Evolutionary conservation across 2,888 invertebrate species (phyloP).

Genomic region (Hirtodrosophila alboralis): DNA sequence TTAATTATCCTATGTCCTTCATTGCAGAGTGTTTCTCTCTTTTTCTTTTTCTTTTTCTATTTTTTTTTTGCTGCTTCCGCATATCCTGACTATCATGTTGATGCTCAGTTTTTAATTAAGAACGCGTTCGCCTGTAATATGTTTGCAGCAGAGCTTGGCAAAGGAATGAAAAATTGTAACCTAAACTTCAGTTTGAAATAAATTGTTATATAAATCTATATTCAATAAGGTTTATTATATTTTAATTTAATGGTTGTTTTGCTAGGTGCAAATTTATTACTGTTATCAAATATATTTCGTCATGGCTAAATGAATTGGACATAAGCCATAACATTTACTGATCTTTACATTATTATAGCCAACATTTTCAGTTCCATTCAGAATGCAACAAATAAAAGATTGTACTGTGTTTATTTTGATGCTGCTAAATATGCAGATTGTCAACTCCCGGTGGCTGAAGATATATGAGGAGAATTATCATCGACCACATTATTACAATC

Average conservation of each 20-base stretch:
- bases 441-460: constrained; percentile 26
- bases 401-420: constrained; percentile 6
- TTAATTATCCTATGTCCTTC: constrained; percentile 66
- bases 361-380: constrained; percentile 3
- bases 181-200: too few relatives aligned
- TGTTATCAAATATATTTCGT: neutral
- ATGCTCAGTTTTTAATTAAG: constrained; percentile 19
- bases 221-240: too few relatives aligned
- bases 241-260: too few relatives aligned
- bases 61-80: constrained; percentile 17
- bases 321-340: neutral
- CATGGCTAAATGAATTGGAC: neutral
- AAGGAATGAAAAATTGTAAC: neutral
- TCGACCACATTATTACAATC: constrained; percentile 51
- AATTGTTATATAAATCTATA: too few relatives aligned
- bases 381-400: constrained; percentile 19
- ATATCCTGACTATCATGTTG: constrained; percentile 23
- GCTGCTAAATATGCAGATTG: neutral
- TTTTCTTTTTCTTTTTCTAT: constrained; percentile 15
- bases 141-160: neutral
- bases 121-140: neutral
- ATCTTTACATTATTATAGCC: neutral
- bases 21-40: constrained; percentile 11
- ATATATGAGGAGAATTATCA: constrained; percentile 43
- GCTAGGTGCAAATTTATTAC: too few relatives aligned